Evolutionary conservation across 2,888 invertebrate genomes (phyloP), one percentile per base, ranked within the genome.

Genomic region (Druceiella hillmani): DNA sequence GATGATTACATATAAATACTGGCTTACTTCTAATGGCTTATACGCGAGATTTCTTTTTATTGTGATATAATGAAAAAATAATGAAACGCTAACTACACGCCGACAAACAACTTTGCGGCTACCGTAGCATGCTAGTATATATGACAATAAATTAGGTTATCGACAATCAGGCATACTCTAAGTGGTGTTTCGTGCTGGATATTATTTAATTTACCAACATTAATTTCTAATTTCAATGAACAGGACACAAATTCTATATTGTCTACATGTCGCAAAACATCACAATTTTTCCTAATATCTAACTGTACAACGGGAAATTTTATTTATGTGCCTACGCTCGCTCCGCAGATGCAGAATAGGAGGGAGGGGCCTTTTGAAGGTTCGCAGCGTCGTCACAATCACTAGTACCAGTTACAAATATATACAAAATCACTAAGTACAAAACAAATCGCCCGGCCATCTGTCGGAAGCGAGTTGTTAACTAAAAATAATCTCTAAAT

Each of bases 261-360:
- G 72, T 72, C 72, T 71, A 71, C 64, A 65, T 62, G 66, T 70
- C 71, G 41, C 34, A 37, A 67, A 71, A 71, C 71, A 72, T 72
- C 72, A 72, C 72, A 72, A 70, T 70, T 68, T 69, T 68, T 62
- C 67, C 71, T 71, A 71, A 69, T n/a, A 66, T 59, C 69, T 70
- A 71, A 66, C 71, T 72, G 71, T 71, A 72, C 71, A 70, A 57
- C 60, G 58, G 39, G 57, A 57, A 7, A 59, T 32, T 33, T 15
- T 15, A 16, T 20, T 36, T 24, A 33, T 22, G 5, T 12, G 30
- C 11, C 22, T 12, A 29, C 35, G 22, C 20, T 13, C 17, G 4
- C 15, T 14, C 15, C 4, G 15, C 17, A 15, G 24, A 30, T n/a
- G 12, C 15, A 13, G 15, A 10, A 4, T 13, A 25, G 13, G 22